Base-by-base conservation (phyloP, 2,113 vertebrate genomes). In the Athene noctua region DNA sequence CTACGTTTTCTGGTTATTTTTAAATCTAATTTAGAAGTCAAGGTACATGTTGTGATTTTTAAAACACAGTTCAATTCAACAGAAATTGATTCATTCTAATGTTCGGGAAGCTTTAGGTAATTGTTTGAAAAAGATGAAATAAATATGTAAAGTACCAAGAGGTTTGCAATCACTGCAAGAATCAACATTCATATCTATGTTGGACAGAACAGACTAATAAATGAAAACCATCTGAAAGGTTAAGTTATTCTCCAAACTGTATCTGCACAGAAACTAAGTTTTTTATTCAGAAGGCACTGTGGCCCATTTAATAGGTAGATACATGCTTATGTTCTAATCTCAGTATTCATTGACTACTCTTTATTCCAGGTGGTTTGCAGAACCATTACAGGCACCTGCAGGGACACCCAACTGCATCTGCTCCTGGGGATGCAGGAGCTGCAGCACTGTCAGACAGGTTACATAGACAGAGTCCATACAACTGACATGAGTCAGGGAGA, bases 41-140 rank as follows among this genome's bases (percentile, higher is more conserved):
- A 81, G 51, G 83, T 67, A 44, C 23, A 58, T 44, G 32, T 51
- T 47, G 47, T 25, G 57, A 84, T 96, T 92, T 94, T 78, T n/a
- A 71, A 88, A 95, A 47, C 6, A 73, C 14, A 81, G 36, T 71
- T 63, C 52, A 88, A 81, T 92, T 86, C 86, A 93, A 86, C 29
- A 62, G 80, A 93, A 91, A 88, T n/a, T 52, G 67, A 83, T 90
- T 80, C 49, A 93, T 90, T 93, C 93, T 62, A 57, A 42, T 86
- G 52, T 65, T 83, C 86, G 54, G 68, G 61, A 91, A 89, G 59
- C 36, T 93, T 80, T 94, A 52, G 25, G 55, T 67, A 57, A 71
- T 93, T 79, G 40, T 94, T 81, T 75, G 72, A 40, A 89, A 63
- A 89, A 88, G 61, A 74, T 59, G 6, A 93, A 92, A 88, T 71